Percentiles rank a stretch among this genome's conserved stretches.
Conservation (phyloP, 2,113 vertebrate species). For the Antennarius striatus region DNA sequence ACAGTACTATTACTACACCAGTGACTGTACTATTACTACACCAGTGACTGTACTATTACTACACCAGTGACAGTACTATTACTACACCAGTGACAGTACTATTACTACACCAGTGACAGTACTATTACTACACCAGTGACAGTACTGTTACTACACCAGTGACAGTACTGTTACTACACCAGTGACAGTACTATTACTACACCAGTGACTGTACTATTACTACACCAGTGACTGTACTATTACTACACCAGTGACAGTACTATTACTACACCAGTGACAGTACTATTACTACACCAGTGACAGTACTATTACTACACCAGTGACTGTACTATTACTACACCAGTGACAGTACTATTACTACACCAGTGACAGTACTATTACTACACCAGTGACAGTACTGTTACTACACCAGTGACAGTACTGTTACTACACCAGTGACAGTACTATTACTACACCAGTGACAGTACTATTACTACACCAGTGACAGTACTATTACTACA, state of each 20-base stretch:
- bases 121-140: too few relatives aligned
- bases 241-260: background rate
- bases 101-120: too few relatives aligned
- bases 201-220: background rate
- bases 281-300: too few relatives aligned
- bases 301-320: background rate
- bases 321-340: background rate
- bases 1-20: background rate
- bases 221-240: background rate
- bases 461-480: background rate
- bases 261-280: background rate
- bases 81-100: too few relatives aligned
- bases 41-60: background rate
- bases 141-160: background rate
- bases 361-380: background rate
- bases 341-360: too few relatives aligned
- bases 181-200: background rate
- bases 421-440: background rate
- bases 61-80: too few relatives aligned
- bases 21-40: background rate
- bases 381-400: too few relatives aligned
- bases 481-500: too few relatives aligned
- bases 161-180: too few relatives aligned
- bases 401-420: too few relatives aligned
- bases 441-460: too few relatives aligned